Conservation (phyloP, 2,797 vertebrate genomes). For the Aratinga solstitialis region DNA sequence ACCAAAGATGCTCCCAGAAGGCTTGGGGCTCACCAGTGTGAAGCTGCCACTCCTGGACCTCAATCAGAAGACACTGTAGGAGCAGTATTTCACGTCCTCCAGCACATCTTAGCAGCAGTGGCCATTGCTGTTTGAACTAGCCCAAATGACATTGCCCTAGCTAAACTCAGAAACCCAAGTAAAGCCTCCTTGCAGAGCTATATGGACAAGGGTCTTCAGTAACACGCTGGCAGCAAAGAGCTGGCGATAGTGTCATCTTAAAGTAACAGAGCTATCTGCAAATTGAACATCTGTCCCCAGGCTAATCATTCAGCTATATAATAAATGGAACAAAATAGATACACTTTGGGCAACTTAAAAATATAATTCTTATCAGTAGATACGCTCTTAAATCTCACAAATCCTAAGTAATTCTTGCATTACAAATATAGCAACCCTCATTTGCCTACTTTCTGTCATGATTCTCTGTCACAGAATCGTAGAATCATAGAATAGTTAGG, state of each 20-base stretch:
- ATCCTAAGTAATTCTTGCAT: not conserved
- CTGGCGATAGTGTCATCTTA: constrained; percentile 36
- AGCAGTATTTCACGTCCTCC: not conserved
- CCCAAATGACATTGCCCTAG: not conserved
- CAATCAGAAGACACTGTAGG: not conserved
- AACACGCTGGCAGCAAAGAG: not conserved
- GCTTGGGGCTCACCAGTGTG: not conserved
- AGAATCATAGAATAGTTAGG: not conserved
- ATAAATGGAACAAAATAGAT: constrained; percentile 1
- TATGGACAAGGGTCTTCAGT: not conserved
- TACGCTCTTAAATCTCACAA: constrained; percentile 7
- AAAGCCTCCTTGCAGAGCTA: not conserved
- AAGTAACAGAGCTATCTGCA: constrained; percentile 44
- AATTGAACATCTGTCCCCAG: constrained; percentile 36
- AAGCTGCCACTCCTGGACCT: not conserved
- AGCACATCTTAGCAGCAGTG: not conserved
- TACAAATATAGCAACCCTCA: not conserved
- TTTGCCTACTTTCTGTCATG: not conserved
- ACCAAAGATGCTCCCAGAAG: not conserved
- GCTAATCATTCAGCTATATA: not conserved
- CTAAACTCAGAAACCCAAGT: not conserved
- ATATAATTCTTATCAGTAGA: not conserved
- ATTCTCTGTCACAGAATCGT: not conserved
- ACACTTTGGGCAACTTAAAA: not conserved
- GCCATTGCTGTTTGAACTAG: not conserved